phyloP scores from a whole-genome alignment of 2,113 vertebrate species.

The Myocastor coypus region DNA sequence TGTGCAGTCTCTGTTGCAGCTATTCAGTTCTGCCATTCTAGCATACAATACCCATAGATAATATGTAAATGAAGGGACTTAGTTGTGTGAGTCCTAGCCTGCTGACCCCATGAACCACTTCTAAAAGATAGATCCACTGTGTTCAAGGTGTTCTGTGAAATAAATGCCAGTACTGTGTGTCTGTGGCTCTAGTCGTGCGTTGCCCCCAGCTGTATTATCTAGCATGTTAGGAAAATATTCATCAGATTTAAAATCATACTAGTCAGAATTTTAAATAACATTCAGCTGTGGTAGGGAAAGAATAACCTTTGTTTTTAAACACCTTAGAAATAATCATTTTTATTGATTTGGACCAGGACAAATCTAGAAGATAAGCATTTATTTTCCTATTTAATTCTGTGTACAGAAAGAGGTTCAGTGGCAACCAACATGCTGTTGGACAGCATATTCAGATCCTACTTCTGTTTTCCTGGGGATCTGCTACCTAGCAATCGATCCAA shows the following conservation, averaged over 20 bases:
- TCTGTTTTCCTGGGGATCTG: constrained; percentile 2
- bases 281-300: background rate
- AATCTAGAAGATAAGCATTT: constrained; percentile 6
- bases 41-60: background rate
- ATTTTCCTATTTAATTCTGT: constrained; percentile 19
- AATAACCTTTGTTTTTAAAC: constrained; percentile 10
- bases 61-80: background rate
- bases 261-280: constrained; percentile 24
- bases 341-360: constrained; percentile 24
- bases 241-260: constrained; percentile 44
- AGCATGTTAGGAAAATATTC: background rate
- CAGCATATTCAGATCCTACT: background rate
- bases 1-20: background rate
- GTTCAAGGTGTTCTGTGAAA: background rate
- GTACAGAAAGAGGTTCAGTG: background rate
- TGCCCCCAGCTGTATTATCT: background rate
- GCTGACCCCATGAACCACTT: background rate
- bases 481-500: background rate
- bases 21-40: background rate
- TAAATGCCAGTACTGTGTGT: background rate
- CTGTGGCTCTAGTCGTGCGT: background rate
- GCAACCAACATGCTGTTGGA: background rate
- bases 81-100: background rate
- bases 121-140: background rate
- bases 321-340: constrained; percentile 45